A percentile compares a stretch with the other conserved stretches of the same genome.
Evolutionary conservation across 2,113 vertebrate species (phyloP).

Genomic region (Herpetotheres cachinnans): DNA sequence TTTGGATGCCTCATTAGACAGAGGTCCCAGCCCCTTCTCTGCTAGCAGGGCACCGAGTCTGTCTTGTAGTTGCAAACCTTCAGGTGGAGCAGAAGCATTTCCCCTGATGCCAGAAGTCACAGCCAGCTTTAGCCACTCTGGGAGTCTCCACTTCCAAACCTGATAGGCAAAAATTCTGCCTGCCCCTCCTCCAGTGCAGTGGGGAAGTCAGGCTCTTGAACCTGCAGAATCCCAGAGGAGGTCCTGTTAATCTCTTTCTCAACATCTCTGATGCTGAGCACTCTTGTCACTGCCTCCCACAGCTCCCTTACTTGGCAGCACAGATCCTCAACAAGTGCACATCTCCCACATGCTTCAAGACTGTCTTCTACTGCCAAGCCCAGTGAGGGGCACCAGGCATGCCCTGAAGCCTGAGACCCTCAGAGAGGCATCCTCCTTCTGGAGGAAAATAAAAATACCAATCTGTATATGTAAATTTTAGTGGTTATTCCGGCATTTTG

Average conservation of each 20-base stretch:
- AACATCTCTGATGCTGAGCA: too few relatives aligned
- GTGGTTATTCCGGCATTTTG: not conserved
- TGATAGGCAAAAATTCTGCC: not conserved
- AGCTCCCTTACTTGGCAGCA: not conserved
- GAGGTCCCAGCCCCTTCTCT: not conserved
- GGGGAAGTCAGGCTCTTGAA: not conserved
- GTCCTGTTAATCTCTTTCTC: not conserved
- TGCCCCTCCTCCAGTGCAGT: not conserved
- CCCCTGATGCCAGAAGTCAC: not conserved
- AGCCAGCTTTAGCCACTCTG: not conserved
- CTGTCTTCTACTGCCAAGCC: not conserved
- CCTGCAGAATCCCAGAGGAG: not conserved
- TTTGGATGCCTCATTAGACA: not conserved
- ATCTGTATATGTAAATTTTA: not conserved
- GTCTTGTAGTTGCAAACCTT: not conserved
- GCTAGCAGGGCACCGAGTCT: not conserved
- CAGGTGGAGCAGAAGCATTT: not conserved
- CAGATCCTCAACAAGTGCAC: not conserved
- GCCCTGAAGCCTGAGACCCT: not conserved
- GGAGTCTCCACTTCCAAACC: not conserved
- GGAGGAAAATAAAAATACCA: not conserved
- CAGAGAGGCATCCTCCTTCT: not conserved
- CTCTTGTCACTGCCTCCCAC: not conserved
- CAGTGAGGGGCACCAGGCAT: not conserved
- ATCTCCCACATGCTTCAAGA: not conserved